Percentiles rank a stretch among this genome's conserved stretches.
Conservation (phyloP, 2,888 invertebrate species). For the Drosophila affinis region DNA sequence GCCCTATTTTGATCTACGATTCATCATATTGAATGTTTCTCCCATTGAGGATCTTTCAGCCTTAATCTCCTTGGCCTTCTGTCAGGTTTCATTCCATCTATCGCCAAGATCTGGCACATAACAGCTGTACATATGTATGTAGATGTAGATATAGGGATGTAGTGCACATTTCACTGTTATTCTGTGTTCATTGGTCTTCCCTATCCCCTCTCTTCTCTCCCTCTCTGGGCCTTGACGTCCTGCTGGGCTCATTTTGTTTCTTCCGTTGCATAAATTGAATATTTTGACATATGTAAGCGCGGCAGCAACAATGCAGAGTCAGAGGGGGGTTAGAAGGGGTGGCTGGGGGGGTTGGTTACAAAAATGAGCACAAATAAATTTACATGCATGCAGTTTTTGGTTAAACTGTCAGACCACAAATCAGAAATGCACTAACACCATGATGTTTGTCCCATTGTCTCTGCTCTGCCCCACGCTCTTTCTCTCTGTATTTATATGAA, state of each 20-base stretch:
- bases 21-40: too few species aligned
- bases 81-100: too few species aligned
- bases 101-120: neutral
- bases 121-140: neutral
- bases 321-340: slow-evolving; percentile 22
- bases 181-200: slow-evolving; percentile 50
- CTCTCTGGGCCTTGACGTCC: slow-evolving; percentile 38
- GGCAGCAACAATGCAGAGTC: slow-evolving; percentile 35
- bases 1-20: too few species aligned
- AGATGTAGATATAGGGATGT: neutral
- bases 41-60: too few species aligned
- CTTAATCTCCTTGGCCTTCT: too few species aligned
- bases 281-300: slow-evolving; percentile 80
- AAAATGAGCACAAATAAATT: slow-evolving; percentile 79
- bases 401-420: slow-evolving; percentile 81
- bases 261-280: slow-evolving; percentile 79
- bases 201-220: slow-evolving; percentile 18
- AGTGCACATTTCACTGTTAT: neutral
- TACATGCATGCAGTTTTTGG: slow-evolving; percentile 76
- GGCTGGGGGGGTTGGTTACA: slow-evolving; percentile 36
- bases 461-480: neutral
- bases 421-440: slow-evolving; percentile 79
- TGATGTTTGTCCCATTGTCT: slow-evolving; percentile 43
- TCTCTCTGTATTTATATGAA: slow-evolving; percentile 66
- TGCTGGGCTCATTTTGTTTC: slow-evolving; percentile 69